A percentile compares a stretch with the other conserved stretches of the same genome.
Conservation (phyloP, 1,140 invertebrate genomes). For the Oscheius sp. region DNA sequence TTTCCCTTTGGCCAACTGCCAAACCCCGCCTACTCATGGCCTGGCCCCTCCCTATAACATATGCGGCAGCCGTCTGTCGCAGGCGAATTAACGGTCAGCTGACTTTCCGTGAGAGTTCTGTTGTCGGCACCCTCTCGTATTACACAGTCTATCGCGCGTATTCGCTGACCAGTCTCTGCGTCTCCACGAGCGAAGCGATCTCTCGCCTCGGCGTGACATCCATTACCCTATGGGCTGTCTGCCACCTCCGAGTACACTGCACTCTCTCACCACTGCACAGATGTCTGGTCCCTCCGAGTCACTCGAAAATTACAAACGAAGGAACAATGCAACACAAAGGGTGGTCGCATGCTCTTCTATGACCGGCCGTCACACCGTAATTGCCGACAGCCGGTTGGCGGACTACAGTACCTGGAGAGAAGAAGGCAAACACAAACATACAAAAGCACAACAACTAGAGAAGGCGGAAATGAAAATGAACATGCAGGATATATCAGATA, state of each 20-base stretch:
- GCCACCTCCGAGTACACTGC: background rate
- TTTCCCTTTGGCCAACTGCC: background rate
- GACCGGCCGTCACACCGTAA: no score
- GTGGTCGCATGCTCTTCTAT: no score
- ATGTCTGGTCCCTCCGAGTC: background rate
- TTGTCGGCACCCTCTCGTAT: no score
- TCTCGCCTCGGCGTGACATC: background rate
- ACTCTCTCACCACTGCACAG: background rate
- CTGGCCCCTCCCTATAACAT: background rate
- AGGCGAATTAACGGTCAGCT: background rate
- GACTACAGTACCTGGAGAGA: no score
- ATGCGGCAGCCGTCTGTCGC: background rate
- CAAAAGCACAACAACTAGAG: no score
- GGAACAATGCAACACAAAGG: constrained; percentile 11
- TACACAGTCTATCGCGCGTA: no score
- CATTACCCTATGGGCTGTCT: background rate
- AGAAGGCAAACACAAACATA: no score
- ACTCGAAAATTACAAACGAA: background rate
- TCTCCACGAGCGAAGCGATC: background rate
- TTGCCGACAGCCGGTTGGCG: no score
- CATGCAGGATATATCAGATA: no score
- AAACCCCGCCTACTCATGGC: background rate
- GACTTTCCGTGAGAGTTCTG: background rate
- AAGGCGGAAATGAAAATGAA: no score
- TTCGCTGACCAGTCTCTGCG: background rate